Conservation (phyloP, 2,888 invertebrate genomes). For the Stomorhina lunata region DNA sequence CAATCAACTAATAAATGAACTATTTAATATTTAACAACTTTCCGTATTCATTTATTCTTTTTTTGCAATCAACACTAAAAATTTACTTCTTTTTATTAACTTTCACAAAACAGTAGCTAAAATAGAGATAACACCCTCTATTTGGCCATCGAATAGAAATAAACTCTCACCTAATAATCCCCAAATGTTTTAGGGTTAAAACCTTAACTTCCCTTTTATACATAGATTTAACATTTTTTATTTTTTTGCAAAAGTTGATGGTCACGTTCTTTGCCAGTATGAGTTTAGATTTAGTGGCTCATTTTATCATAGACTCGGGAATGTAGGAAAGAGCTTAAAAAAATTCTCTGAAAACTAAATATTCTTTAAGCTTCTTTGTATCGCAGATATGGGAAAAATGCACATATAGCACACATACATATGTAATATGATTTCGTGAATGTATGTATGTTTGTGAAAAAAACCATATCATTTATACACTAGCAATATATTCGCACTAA, state of each 20-base stretch:
- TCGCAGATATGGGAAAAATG: neutral
- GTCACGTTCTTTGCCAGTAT: conserved; percentile 15
- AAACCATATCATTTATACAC: neutral
- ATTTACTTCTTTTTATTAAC: too few relatives aligned
- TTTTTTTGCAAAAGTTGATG: neutral
- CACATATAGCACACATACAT: neutral
- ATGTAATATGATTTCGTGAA: neutral
- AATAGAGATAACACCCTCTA: neutral
- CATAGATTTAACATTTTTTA: too few relatives aligned
- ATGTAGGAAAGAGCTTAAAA: neutral
- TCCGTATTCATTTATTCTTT: too few relatives aligned
- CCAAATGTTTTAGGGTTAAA: neutral
- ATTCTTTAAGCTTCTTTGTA: neutral
- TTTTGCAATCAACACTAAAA: too few relatives aligned
- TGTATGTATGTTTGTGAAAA: too few relatives aligned
- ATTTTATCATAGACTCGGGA: neutral
- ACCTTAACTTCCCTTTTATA: neutral
- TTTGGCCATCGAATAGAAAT: too few relatives aligned
- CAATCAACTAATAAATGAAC: too few relatives aligned
- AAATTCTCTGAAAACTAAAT: conserved; percentile 5
- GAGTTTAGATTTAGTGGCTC: too few relatives aligned
- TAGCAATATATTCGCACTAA: neutral
- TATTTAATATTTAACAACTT: too few relatives aligned
- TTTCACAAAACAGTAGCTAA: neutral
- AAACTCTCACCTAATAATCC: neutral